phyloP scores from a whole-genome alignment of 1,140 invertebrate species.

The Aphaenogaster ashmeadi region DNA sequence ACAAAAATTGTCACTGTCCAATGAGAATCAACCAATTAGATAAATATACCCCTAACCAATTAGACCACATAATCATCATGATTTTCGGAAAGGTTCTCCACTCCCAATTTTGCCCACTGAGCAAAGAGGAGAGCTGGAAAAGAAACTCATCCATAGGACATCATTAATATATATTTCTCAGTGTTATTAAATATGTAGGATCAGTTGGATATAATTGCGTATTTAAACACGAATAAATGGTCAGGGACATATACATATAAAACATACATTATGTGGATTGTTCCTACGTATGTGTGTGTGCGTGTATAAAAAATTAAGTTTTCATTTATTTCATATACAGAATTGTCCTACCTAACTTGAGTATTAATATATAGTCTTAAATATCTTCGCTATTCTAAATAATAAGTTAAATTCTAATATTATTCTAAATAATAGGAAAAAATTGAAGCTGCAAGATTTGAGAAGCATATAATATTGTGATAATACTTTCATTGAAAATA shows the following conservation, averaged over 20 bases:
- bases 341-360: neutral
- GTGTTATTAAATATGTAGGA: conserved; percentile 76
- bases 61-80: conserved; percentile 78
- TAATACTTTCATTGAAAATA: neutral
- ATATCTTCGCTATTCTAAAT: conserved; percentile 2
- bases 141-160: conserved; percentile 87
- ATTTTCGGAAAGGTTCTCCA: conserved; percentile 86
- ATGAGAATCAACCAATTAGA: conserved; percentile 83
- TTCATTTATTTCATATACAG: neutral
- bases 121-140: conserved; percentile 96
- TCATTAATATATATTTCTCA: conserved; percentile 80
- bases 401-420: neutral
- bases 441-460: neutral
- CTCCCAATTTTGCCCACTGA: conserved; percentile 91
- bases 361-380: neutral
- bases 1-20: conserved; percentile 87
- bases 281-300: conserved; percentile 72
- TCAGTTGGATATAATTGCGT: conserved; percentile 81
- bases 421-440: neutral
- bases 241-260: conserved; percentile 84
- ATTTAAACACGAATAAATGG: conserved; percentile 84
- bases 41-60: conserved; percentile 86
- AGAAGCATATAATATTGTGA: neutral
- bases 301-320: neutral
- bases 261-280: conserved; percentile 81